Percentiles rank a stretch among this genome's conserved stretches.
These are phyloP conservation scores for Paramacrobiotus metropolitanus DNA, from an alignment of 1,140 invertebrate species.

Conservation along the genomic window DNA sequence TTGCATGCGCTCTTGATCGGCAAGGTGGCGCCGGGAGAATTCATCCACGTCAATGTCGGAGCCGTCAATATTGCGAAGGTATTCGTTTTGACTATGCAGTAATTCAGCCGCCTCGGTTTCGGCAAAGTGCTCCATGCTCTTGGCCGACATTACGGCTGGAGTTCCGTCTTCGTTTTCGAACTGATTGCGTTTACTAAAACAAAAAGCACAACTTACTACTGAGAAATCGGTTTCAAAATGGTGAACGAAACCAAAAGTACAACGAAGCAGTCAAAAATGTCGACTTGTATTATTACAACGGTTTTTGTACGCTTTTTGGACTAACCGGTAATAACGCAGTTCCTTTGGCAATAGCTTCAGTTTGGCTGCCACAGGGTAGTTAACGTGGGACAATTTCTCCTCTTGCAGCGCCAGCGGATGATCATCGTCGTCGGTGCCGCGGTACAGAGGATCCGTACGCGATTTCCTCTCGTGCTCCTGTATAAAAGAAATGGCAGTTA, in stretches of 20 bases:
- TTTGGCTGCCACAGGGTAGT: slow-evolving; percentile 2
- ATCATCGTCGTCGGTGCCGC: not conserved
- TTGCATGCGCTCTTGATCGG: no score
- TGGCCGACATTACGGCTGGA: not conserved
- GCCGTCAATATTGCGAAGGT: no score
- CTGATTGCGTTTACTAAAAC: not conserved
- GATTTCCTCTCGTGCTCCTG: not conserved
- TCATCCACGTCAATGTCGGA: no score
- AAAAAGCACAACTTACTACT: no score
- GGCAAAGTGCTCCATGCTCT: slow-evolving; percentile 2
- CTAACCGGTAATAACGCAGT: not conserved
- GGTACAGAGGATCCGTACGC: not conserved
- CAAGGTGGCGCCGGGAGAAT: no score
- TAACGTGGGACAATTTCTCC: not conserved
- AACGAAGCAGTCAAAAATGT: not conserved
- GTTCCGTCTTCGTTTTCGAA: slow-evolving; percentile 3
- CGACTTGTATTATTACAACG: not conserved
- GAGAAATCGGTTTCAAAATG: no score
- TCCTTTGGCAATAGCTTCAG: not conserved
- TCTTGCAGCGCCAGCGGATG: not conserved
- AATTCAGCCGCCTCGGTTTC: not conserved
- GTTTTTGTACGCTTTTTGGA: not conserved
- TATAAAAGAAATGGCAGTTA: not conserved
- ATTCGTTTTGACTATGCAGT: not conserved
- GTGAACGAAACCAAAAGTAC: no score